phyloP scores from a whole-genome alignment of 2,888 invertebrate species.

The Calameuta idolon region DNA sequence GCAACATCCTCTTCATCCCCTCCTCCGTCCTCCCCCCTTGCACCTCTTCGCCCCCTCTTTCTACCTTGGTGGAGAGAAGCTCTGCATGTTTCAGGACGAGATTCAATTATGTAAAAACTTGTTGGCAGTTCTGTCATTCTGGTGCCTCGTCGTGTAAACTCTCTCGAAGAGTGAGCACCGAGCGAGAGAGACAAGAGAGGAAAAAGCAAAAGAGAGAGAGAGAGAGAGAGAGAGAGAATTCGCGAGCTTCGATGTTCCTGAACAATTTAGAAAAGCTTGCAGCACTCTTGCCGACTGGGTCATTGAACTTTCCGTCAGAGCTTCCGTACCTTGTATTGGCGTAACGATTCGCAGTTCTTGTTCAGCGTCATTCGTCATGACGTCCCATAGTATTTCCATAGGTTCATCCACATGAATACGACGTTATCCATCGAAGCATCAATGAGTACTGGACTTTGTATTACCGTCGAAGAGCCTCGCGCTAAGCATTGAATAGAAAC shows the following conservation, averaged over 20 bases:
- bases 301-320: background rate
- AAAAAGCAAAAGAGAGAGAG: conserved; percentile 20
- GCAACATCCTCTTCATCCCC: background rate
- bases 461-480: background rate
- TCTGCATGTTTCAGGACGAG: background rate
- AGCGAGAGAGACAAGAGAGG: conserved; percentile 28
- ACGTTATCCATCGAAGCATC: background rate
- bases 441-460: background rate
- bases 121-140: background rate
- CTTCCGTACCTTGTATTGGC: background rate
- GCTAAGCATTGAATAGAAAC: background rate
- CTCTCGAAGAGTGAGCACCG: background rate
- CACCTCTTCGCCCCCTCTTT: background rate
- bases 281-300: background rate
- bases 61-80: background rate
- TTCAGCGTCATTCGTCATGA: background rate
- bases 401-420: background rate
- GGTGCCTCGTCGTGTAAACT: background rate
- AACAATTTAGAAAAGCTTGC: background rate
- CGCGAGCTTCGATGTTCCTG: background rate
- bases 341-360: background rate
- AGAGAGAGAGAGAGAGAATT: background rate
- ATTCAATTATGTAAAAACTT: background rate
- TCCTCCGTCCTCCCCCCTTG: too few relatives aligned
- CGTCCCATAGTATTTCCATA: background rate